A percentile compares a stretch with the other conserved stretches of the same genome.
Conservation (phyloP, 2,888 invertebrate genomes). For the Oithona nana region DNA sequence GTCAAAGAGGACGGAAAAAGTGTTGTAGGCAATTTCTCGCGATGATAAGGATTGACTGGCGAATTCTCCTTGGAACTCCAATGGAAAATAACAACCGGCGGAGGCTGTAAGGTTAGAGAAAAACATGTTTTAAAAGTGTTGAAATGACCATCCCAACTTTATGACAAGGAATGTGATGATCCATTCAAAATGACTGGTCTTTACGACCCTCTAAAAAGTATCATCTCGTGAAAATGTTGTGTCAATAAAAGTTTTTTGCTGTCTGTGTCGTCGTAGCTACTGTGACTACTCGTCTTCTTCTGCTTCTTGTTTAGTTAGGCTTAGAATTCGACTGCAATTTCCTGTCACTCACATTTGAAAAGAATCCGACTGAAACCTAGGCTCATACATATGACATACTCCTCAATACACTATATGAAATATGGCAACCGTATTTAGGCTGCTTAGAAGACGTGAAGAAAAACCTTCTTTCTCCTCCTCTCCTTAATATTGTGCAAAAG, state of each 20-base stretch:
- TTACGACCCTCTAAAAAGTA: not conserved
- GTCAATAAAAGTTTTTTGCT: constrained; percentile 1
- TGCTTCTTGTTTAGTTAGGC: too few species aligned
- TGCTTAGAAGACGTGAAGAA: too few species aligned
- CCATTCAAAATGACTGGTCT: too few species aligned
- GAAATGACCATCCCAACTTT: not conserved
- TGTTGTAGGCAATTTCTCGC: constrained; percentile 37
- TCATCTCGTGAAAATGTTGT: not conserved
- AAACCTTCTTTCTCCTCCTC: too few species aligned
- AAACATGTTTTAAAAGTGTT: not conserved
- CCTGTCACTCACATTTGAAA: not conserved
- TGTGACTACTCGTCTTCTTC: too few species aligned
- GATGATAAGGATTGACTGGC: constrained; percentile 37
- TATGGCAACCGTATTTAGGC: too few species aligned
- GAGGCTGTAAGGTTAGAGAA: constrained; percentile 20
- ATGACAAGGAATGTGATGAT: not conserved
- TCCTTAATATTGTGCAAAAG: not conserved
- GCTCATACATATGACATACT: too few species aligned
- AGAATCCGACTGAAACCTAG: too few species aligned
- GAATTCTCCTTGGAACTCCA: constrained; percentile 44
- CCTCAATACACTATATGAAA: too few species aligned
- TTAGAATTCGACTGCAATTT: not conserved
- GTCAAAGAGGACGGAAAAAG: constrained; percentile 39
- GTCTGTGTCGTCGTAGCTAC: too few species aligned
- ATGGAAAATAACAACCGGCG: constrained; percentile 41